Evolutionary conservation across 2,797 vertebrate species (phyloP).

Genomic region (Spondyliosoma cantharus): DNA sequence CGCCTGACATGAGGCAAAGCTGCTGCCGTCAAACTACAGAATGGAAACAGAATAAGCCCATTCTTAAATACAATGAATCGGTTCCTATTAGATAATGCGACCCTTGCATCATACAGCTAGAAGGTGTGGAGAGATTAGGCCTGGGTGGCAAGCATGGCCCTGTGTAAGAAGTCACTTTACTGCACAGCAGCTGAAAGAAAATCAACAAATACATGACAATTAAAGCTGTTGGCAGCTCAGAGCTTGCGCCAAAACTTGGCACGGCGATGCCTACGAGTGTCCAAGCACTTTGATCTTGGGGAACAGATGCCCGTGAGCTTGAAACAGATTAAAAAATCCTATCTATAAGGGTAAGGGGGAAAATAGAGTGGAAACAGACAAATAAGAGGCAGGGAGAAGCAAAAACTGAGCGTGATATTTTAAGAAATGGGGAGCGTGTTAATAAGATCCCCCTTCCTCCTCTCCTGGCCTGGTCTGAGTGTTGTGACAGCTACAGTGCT

Average conservation of each 20-base stretch:
- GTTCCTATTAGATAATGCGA: slow-evolving; percentile 28
- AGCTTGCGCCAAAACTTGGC: slow-evolving; percentile 59
- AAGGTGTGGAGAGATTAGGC: slow-evolving; percentile 20
- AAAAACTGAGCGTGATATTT: slow-evolving; percentile 63
- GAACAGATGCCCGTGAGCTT: slow-evolving; percentile 32
- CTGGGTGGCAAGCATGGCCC: slow-evolving; percentile 6
- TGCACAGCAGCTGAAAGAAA: slow-evolving; percentile 37
- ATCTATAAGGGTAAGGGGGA: not conserved
- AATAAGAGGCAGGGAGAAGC: slow-evolving; percentile 34
- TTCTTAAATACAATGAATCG: slow-evolving; percentile 47
- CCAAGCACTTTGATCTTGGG: slow-evolving; percentile 34
- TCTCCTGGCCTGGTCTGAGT: slow-evolving; percentile 57
- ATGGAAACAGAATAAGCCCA: slow-evolving; percentile 33
- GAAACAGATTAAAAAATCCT: slow-evolving; percentile 26
- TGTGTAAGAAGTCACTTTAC: slow-evolving; percentile 27
- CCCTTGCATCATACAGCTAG: slow-evolving; percentile 15
- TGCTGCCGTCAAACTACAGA: slow-evolving; percentile 50
- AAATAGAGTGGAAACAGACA: slow-evolving; percentile 27
- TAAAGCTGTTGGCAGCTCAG: slow-evolving; percentile 64
- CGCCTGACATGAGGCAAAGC: slow-evolving; percentile 48
- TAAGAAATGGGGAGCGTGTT: slow-evolving; percentile 68
- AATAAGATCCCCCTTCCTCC: slow-evolving; percentile 56
- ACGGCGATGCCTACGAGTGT: slow-evolving; percentile 56
- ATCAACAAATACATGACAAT: slow-evolving; percentile 56
- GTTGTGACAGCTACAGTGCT: slow-evolving; percentile 72